Percentiles rank a stretch among this genome's conserved stretches.
These are phyloP conservation scores for Leptinotarsa tumamoca DNA, from an alignment of 2,888 invertebrate species.

Conservation along the genomic window DNA sequence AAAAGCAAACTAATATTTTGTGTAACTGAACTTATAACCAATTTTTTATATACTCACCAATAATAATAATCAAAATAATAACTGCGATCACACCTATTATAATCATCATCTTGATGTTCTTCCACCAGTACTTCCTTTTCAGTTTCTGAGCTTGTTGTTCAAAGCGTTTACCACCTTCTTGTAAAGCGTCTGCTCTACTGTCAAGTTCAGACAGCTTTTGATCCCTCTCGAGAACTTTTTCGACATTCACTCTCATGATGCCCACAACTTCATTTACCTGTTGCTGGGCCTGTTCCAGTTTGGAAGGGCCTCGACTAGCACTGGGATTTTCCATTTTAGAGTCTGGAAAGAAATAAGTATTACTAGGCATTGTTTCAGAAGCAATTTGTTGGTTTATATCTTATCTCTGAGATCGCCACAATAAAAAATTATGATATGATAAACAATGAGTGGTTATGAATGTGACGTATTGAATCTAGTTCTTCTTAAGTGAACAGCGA, in stretches of 20 bases:
- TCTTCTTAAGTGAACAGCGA: neutral
- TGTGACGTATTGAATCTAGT: neutral
- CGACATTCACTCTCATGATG: slow-evolving; percentile 96
- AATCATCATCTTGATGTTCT: slow-evolving; percentile 97
- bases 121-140: slow-evolving; percentile 97
- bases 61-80: slow-evolving; percentile 86
- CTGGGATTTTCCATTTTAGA: slow-evolving; percentile 54
- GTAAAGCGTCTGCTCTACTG: slow-evolving; percentile 94
- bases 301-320: slow-evolving; percentile 53
- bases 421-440: neutral
- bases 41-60: slow-evolving; percentile 76
- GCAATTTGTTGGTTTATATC: slow-evolving; percentile 17
- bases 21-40: neutral
- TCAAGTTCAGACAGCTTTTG: slow-evolving; percentile 95
- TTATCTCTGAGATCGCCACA: slow-evolving; percentile 17
- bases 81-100: slow-evolving; percentile 88
- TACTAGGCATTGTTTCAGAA: slow-evolving; percentile 37
- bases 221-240: slow-evolving; percentile 95
- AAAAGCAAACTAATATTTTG: no score
- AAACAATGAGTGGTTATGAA: slow-evolving; percentile 7
- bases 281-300: slow-evolving; percentile 64
- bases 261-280: slow-evolving; percentile 80
- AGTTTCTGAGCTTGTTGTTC: slow-evolving; percentile 97
- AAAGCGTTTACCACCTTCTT: slow-evolving; percentile 95
- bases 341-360: slow-evolving; percentile 44